phyloP scores from a whole-genome alignment of 2,797 vertebrate genomes.

The Danio jaintianensis region DNA sequence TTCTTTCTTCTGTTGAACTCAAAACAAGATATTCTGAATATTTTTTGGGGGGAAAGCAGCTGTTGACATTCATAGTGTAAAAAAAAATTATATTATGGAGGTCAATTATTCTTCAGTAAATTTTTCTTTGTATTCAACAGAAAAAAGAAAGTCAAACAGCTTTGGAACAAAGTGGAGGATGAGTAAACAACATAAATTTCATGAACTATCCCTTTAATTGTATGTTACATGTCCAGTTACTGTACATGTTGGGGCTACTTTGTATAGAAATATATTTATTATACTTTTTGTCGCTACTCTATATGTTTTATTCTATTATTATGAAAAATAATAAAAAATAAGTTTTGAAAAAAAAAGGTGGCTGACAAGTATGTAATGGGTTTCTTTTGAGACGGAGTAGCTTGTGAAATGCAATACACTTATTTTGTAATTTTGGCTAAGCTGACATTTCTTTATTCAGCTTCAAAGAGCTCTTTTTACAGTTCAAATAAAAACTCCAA shows the following conservation, averaged over 20 bases:
- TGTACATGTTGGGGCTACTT: not conserved
- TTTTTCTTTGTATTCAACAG: no score
- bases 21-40: no score
- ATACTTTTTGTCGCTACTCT: no score
- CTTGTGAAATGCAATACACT: conserved; percentile 5
- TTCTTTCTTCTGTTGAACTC: no score
- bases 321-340: not conserved
- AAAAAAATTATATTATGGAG: no score
- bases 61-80: no score
- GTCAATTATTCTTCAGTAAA: no score
- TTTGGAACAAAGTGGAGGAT: no score
- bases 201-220: not conserved
- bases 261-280: not conserved
- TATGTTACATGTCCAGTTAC: not conserved
- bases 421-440: conserved; percentile 27
- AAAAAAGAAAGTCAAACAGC: no score
- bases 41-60: no score
- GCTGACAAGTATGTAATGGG: conserved; percentile 5
- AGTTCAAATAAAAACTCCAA: conserved; percentile 24
- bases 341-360: not conserved
- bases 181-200: no score
- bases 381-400: not conserved
- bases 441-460: conserved; percentile 29
- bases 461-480: conserved; percentile 33
- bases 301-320: not conserved